Evolutionary conservation across 1,140 invertebrate genomes (phyloP).

Genomic region (Neodiprion virginianus): DNA sequence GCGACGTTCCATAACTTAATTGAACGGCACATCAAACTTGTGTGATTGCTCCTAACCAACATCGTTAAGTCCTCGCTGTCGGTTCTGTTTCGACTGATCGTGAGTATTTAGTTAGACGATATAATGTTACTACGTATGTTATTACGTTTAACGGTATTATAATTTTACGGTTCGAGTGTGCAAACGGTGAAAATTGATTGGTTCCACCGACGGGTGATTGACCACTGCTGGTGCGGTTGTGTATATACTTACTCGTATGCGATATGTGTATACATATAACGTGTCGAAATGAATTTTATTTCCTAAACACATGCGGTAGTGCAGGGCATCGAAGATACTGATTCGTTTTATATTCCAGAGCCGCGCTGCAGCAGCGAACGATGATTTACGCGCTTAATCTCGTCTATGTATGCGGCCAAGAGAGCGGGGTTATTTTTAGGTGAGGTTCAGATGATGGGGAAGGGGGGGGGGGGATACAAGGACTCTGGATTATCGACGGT

Average conservation of each 20-base stretch:
- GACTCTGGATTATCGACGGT: neutral
- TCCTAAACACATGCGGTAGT: neutral
- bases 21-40: neutral
- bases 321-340: neutral
- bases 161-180: neutral
- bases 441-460: neutral
- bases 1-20: neutral
- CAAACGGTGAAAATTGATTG: neutral
- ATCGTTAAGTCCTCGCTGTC: neutral
- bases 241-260: too few species aligned
- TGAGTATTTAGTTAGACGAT: too few species aligned
- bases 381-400: constrained; percentile 5
- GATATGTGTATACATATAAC: too few species aligned
- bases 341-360: neutral
- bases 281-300: neutral
- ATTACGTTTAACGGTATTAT: too few species aligned
- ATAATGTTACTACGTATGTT: too few species aligned
- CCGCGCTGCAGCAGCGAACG: neutral
- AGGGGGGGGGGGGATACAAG: neutral
- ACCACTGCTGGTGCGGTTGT: too few species aligned
- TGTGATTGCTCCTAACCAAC: neutral
- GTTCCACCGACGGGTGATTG: neutral
- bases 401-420: neutral
- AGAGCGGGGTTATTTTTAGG: constrained; percentile 2
- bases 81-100: too few species aligned